These are phyloP conservation scores for Neolamprologus sp. DNA, from an alignment of 2,113 vertebrate species.

Conservation along the genomic window DNA sequence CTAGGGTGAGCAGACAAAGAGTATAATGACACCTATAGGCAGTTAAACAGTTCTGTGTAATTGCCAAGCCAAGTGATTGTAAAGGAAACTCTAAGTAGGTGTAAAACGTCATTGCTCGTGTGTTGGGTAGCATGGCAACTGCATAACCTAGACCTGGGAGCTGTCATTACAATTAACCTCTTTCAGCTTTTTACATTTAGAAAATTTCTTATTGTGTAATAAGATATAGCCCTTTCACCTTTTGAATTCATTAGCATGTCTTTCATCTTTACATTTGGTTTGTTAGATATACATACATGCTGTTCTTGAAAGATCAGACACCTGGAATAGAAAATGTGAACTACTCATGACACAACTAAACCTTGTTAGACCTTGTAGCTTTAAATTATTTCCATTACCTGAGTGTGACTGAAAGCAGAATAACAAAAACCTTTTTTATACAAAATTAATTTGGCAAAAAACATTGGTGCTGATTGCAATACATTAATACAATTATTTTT, in stretches of 20 bases:
- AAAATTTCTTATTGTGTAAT: constrained; percentile 36
- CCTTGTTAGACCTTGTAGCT: background rate
- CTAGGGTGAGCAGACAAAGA: background rate
- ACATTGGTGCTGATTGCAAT: background rate
- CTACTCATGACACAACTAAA: background rate
- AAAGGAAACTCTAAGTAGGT: background rate
- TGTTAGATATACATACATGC: background rate
- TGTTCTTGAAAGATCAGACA: background rate
- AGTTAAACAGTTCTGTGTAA: background rate
- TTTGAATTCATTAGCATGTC: constrained; percentile 9
- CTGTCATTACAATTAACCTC: constrained; percentile 72
- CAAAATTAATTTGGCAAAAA: background rate
- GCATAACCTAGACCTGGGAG: constrained; percentile 32
- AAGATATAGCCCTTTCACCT: background rate
- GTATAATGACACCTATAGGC: background rate
- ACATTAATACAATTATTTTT: background rate
- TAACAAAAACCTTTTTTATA: background rate
- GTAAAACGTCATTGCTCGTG: constrained; percentile 26
- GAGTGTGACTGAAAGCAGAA: background rate
- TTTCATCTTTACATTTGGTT: background rate
- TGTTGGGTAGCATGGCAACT: constrained; percentile 65
- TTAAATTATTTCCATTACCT: background rate
- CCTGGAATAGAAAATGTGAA: background rate
- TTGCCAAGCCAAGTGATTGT: background rate
- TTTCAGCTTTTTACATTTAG: constrained; percentile 53